Evolutionary conservation across 2,113 vertebrate genomes (phyloP), one percentile per base, ranked within the genome.

Genomic region (Eolophus roseicapilla): DNA sequence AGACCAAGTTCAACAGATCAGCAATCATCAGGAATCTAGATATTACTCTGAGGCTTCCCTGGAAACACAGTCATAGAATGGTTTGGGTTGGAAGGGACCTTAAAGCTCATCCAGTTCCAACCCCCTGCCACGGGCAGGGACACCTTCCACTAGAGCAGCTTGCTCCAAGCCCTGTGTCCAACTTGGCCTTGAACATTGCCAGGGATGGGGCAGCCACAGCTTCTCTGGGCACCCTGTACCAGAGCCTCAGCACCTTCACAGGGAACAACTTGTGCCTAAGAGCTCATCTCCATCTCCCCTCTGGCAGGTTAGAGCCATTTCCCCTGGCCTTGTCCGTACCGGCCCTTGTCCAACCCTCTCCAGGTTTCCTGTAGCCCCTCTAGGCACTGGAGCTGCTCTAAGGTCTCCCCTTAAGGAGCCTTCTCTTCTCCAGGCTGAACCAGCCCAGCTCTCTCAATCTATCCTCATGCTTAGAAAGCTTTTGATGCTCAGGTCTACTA

Each of bases 121-220:
- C 0, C 4, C 20, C 4, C 43, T 64, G n/a, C 41, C 41, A 28
- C 1, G 2, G 14, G 8, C 59, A 82, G 21, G 35, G 35, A 24
- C 17, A n/a, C 6, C 18, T 70, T 29, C 14, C 31, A n/a, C 35
- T 2, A 21, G 12, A 24, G 1, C 24, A 73, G 35, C 8, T 4
- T 75, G 18, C 49, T 41, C 87, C 11, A 13, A 68, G 21, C 11
- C 16, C 3, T 53, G 28, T 11, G 3, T 53, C 16, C 37, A 77
- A 0, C 11, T 47, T 76, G 41, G 3, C 29, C n/a, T 49, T 59
- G 33, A 33, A 57, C 27, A 7, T 20, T 55, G 16, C 44, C 35
- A 65, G n/a, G n/a, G n/a, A n/a, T n/a, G n/a, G n/a, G n/a, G n/a
- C n/a, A n/a, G n/a, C n/a, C n/a, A n/a, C n/a, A n/a, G n/a, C n/a